A percentile compares a stretch with the other conserved stretches of the same genome.
These are phyloP conservation scores for Parelbella ahira DNA, from an alignment of 2,888 invertebrate species.

Conservation along the genomic window DNA sequence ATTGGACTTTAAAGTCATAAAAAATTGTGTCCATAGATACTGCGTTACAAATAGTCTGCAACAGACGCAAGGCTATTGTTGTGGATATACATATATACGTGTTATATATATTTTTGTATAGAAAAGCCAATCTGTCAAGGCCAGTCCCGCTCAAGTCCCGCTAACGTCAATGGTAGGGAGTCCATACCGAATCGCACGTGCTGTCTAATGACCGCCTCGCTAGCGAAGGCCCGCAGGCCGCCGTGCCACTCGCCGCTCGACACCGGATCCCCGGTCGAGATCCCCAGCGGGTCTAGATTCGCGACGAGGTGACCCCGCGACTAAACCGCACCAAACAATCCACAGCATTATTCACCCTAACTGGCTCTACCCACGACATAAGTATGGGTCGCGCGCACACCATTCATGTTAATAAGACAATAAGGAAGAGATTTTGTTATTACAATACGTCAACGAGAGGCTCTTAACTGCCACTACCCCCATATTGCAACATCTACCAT, in stretches of 20 bases:
- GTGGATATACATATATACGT: no score
- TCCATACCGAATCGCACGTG: conserved; percentile 79
- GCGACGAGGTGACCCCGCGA: conserved; percentile 96
- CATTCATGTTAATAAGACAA: conserved; percentile 15
- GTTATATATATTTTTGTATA: background rate
- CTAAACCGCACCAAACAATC: conserved; percentile 73
- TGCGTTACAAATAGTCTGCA: no score
- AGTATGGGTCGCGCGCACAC: conserved; percentile 13
- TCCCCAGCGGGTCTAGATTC: conserved; percentile 95
- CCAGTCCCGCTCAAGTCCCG: no score
- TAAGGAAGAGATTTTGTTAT: conserved; percentile 9
- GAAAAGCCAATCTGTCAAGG: conserved; percentile 5
- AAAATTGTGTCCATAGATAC: no score
- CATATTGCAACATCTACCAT: conserved; percentile 6
- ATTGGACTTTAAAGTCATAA: no score
- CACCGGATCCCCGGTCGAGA: conserved; percentile 85
- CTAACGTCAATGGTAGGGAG: conserved; percentile 48
- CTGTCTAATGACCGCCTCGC: conserved; percentile 75
- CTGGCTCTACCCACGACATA: conserved; percentile 8
- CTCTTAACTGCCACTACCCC: conserved; percentile 14
- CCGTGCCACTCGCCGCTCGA: conserved; percentile 74
- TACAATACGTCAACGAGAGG: conserved; percentile 5
- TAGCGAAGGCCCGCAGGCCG: conserved; percentile 74
- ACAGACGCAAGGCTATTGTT: no score
- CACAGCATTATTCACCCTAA: conserved; percentile 26